Percentiles rank a stretch among this genome's conserved stretches.
phyloP scores from a whole-genome alignment of 1,140 invertebrate genomes.

The Stenopsyche tienmushanensis region DNA sequence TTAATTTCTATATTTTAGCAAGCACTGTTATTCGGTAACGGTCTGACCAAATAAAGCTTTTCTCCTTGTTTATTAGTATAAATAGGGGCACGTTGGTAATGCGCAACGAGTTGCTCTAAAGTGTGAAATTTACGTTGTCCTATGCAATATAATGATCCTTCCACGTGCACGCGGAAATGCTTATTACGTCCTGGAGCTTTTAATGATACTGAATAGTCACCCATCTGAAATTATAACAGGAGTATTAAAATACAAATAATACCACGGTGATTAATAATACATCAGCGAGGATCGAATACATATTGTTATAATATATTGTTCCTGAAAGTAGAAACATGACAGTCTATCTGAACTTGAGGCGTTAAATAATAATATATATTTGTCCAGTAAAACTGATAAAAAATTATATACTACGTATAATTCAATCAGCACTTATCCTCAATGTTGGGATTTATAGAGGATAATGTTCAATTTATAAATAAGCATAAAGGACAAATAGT shows the following conservation, averaged over 20 bases:
- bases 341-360: no score
- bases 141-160: conserved; percentile 92
- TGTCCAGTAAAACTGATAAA: no score
- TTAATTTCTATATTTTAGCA: conserved; percentile 23
- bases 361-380: no score
- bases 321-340: no score
- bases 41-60: conserved; percentile 87
- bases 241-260: background rate
- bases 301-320: no score
- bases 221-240: conserved; percentile 70
- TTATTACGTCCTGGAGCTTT: conserved; percentile 98
- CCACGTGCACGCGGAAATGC: conserved; percentile 97
- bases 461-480: no score
- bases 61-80: conserved; percentile 96
- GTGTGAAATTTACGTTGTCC: conserved; percentile 96
- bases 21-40: conserved; percentile 61
- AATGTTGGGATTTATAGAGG: no score
- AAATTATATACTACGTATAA: no score
- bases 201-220: conserved; percentile 97
- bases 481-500: no score
- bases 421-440: no score
- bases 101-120: conserved; percentile 94
- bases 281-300: no score
- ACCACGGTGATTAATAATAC: background rate
- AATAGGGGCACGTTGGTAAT: conserved; percentile 98